Evolutionary conservation across 2,113 vertebrate genomes (phyloP).

Genomic region (Phalacrocorax brasilianus): DNA sequence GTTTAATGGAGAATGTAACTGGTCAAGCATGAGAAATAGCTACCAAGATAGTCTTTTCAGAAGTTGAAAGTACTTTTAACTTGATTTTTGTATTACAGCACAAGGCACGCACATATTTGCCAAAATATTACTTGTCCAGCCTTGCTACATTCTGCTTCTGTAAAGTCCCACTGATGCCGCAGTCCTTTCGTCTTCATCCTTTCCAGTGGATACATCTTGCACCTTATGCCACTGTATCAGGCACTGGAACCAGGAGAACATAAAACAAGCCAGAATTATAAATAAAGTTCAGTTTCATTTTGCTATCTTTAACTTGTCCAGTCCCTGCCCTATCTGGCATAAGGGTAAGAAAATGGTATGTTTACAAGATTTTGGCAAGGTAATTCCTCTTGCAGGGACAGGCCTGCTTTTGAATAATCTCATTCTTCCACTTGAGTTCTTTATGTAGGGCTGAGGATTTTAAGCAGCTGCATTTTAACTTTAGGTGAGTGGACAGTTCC

Average conservation of each 20-base stretch:
- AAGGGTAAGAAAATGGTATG: not conserved
- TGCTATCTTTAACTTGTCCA: not conserved
- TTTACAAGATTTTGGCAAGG: not conserved
- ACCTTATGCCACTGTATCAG: not conserved
- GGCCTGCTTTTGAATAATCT: not conserved
- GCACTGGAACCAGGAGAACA: not conserved
- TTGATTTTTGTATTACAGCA: not conserved
- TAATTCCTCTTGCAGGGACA: not conserved
- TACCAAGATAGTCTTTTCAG: not conserved
- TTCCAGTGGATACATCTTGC: not conserved
- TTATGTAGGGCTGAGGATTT: not conserved
- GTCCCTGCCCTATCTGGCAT: not conserved
- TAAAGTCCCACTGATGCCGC: not conserved
- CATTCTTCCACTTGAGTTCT: not conserved
- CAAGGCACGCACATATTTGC: fast-evolving
- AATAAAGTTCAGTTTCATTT: not conserved
- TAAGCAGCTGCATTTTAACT: not conserved
- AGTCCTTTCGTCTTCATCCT: not conserved
- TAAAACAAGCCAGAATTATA: not conserved
- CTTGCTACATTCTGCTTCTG: not conserved
- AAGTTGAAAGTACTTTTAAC: not conserved
- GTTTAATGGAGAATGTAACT: not conserved
- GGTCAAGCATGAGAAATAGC: not conserved
- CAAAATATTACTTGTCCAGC: not conserved
- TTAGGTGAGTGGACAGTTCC: not conserved